Percentiles rank a stretch among this genome's conserved stretches.
These are phyloP conservation scores for Diaperis boleti DNA, from an alignment of 2,888 invertebrate species.

Conservation along the genomic window DNA sequence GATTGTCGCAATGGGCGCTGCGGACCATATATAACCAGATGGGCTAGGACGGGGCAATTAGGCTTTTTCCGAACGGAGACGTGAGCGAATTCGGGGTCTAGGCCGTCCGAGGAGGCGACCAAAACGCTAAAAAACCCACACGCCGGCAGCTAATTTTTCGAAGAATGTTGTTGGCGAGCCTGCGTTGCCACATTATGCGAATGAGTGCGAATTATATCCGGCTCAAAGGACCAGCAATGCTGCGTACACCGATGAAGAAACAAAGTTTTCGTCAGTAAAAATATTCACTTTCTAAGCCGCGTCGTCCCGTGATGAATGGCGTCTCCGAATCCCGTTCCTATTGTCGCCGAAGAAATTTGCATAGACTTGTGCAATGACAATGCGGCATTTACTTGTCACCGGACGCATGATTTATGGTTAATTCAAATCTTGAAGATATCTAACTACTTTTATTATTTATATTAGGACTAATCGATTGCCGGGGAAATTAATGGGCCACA, in stretches of 20 bases:
- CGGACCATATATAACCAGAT: slow-evolving; percentile 43
- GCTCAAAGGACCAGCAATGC: no score
- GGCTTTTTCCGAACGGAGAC: slow-evolving; percentile 25
- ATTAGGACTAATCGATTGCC: slow-evolving; percentile 32
- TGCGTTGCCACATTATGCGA: no score
- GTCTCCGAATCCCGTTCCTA: slow-evolving; percentile 7
- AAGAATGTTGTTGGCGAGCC: no score
- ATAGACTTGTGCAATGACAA: slow-evolving; percentile 32
- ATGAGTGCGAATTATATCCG: no score
- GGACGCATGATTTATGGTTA: slow-evolving; percentile 39
- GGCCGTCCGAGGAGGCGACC: slow-evolving; percentile 2
- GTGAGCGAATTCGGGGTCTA: slow-evolving; percentile 32
- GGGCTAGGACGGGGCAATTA: slow-evolving; percentile 58
- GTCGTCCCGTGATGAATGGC: slow-evolving; percentile 7
- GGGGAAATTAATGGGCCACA: slow-evolving; percentile 32
- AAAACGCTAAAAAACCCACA: no score
- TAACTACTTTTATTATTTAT: slow-evolving; percentile 38
- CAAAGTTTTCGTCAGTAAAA: no score
- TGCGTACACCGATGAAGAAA: no score
- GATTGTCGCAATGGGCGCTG: slow-evolving; percentile 62
- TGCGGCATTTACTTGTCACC: slow-evolving; percentile 41
- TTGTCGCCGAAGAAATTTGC: slow-evolving; percentile 11
- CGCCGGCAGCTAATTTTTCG: no score
- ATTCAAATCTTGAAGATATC: slow-evolving; percentile 40
- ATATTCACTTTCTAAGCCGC: not conserved